A percentile compares a stretch with the other conserved stretches of the same genome.
phyloP scores from a whole-genome alignment of 2,888 invertebrate genomes.

The Neoscelio sp. region DNA sequence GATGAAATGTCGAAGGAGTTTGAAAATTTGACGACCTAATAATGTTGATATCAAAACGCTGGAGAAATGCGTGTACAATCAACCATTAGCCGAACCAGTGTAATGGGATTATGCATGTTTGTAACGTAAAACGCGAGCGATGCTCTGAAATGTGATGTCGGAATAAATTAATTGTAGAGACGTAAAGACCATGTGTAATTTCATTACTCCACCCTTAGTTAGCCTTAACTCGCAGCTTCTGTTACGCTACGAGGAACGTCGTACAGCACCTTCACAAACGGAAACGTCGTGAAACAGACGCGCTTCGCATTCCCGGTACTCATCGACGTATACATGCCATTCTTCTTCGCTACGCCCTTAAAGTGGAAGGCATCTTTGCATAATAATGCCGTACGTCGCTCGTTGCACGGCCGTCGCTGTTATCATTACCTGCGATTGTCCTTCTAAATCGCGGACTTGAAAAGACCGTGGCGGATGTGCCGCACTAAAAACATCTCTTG shows the following conservation, averaged over 20 bases:
- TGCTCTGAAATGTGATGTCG: conserved; percentile 56
- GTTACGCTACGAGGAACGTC: conserved; percentile 62
- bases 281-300: conserved; percentile 60
- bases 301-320: conserved; percentile 63
- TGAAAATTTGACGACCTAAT: background rate
- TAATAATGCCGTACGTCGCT: conserved; percentile 61
- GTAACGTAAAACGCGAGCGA: conserved; percentile 58
- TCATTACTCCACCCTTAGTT: conserved; percentile 71
- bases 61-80: conserved; percentile 46
- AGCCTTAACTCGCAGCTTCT: conserved; percentile 61
- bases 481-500: conserved; percentile 58
- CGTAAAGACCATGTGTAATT: conserved; percentile 72
- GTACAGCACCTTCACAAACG: conserved; percentile 59
- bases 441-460: conserved; percentile 57
- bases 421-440: conserved; percentile 65
- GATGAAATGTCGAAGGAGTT: no score
- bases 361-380: conserved; percentile 67
- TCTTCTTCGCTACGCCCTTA: conserved; percentile 67
- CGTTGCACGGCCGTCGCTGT: conserved; percentile 33
- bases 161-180: conserved; percentile 66
- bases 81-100: conserved; percentile 54
- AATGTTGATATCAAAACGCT: conserved; percentile 15
- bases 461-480: conserved; percentile 59
- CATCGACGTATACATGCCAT: conserved; percentile 61
- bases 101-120: conserved; percentile 75